phyloP scores from a whole-genome alignment of 2,797 vertebrate genomes.

The Dromococcyx pavoninus region DNA sequence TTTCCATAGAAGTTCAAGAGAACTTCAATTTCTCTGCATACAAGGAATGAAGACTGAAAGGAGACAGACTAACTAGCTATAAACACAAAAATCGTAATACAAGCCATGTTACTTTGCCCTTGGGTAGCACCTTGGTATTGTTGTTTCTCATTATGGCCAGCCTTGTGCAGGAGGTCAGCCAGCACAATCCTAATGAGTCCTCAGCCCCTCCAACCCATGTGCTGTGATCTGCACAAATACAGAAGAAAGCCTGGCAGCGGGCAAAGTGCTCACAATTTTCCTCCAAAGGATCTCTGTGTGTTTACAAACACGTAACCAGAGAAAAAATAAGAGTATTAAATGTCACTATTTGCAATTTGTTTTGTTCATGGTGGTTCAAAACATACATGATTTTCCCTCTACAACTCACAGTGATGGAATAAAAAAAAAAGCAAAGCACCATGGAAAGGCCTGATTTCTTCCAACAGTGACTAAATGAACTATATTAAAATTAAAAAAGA shows the following conservation, averaged over 20 bases:
- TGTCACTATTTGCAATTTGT: neutral
- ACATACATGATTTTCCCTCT: neutral
- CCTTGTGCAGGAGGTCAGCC: neutral
- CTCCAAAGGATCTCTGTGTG: neutral
- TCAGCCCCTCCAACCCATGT: neutral
- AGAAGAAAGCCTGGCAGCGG: neutral
- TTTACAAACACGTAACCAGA: neutral
- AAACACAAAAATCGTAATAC: neutral
- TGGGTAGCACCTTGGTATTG: fast-evolving
- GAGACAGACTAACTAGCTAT: neutral
- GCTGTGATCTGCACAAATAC: neutral
- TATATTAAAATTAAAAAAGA: neutral
- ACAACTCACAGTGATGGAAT: neutral
- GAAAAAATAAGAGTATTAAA: neutral
- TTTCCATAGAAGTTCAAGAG: neutral
- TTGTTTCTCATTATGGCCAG: neutral
- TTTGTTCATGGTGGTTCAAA: neutral
- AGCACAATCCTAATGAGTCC: neutral
- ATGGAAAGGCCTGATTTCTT: neutral
- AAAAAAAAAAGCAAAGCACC: neutral
- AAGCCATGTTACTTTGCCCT: neutral
- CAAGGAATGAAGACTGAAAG: neutral
- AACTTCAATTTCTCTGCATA: neutral
- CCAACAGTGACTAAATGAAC: neutral
- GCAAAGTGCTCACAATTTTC: neutral